Evolutionary conservation across 2,113 vertebrate species (phyloP), one percentile per base, ranked within the genome.

Genomic region (Jaculus jaculus): DNA sequence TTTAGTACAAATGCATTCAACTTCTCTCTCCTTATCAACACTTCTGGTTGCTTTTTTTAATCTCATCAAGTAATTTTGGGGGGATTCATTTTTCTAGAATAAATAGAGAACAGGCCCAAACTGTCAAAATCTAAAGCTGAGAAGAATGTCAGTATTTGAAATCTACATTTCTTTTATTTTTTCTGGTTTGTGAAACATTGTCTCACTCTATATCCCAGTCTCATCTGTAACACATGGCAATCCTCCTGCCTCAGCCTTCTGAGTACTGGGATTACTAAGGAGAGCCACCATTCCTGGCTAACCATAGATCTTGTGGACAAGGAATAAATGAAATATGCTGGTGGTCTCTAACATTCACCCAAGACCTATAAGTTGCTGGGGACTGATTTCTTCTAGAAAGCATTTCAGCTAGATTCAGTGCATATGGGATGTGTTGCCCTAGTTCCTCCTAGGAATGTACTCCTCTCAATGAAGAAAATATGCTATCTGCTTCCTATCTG

Each of bases 371-470:
- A 84, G 66, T 47, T 93, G 21, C 20, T 90, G 54, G 54, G 37
- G 30, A 24, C 60, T 65, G 32, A 73, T 47, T 65, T 8, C 17
- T 68, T 81, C 47, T 66, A 0, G 0, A 87, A 68, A 92, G 7
- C n/a, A 80, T 95, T 88, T 95, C 73, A 95, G 72, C 91, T 66
- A 13, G 7, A 73, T 37, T 84, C 2, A 79, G 88, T 37, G 58
- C 21, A 28, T 0, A 0, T 42, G 61, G 92, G 69, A 66, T 2
- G 16, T 0, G 0, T 90, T 95, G 84, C 87, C 96, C 94, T 87
- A 71, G 51, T 95, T 97, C 54, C 78, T 96, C 88, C 87, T 87
- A 97, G 96, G 96, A 98, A 97, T 96, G 96, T 37, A 28, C 30
- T 80, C 87, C 32, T 74, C 74, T 83, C 58, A 84, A 94, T 88